phyloP scores from a whole-genome alignment of 1,140 invertebrate genomes.

The Eupeodes corollae region DNA sequence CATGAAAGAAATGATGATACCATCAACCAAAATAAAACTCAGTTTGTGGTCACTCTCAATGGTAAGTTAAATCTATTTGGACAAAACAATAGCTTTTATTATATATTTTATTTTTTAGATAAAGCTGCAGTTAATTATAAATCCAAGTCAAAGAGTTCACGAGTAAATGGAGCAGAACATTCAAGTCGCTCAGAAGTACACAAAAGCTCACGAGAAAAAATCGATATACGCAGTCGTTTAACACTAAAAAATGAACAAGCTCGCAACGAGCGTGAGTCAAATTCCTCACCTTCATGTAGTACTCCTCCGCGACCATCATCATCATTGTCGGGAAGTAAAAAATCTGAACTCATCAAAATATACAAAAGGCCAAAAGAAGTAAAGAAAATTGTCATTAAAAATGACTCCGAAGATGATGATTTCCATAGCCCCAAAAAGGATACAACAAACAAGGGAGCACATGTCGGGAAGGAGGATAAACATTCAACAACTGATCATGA shows the following conservation, averaged over 20 bases:
- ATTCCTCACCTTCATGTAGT: too few relatives aligned
- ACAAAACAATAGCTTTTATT: too few relatives aligned
- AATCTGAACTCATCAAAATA: constrained; percentile 12
- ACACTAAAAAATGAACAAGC: not conserved
- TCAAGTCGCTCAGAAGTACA: too few relatives aligned
- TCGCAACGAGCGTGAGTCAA: too few relatives aligned
- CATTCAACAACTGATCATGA: not conserved
- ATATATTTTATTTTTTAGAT: too few relatives aligned
- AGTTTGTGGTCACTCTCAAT: constrained; percentile 55
- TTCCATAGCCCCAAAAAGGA: constrained; percentile 8
- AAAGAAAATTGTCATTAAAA: constrained; percentile 30
- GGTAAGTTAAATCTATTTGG: constrained; percentile 26
- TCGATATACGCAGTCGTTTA: not conserved
- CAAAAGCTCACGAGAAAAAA: too few relatives aligned
- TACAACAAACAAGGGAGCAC: not conserved
- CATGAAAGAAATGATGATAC: constrained; percentile 12
- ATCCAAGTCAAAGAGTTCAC: too few relatives aligned
- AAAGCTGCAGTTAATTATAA: too few relatives aligned
- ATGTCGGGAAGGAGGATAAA: not conserved
- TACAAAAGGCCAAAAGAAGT: constrained; percentile 29
- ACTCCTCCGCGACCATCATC: not conserved
- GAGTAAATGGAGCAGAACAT: too few relatives aligned
- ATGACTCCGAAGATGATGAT: constrained; percentile 27
- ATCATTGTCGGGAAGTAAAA: not conserved
- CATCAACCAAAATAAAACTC: constrained; percentile 26